These are phyloP conservation scores for Ceratothoa steindachneri DNA, from an alignment of 2,888 invertebrate genomes.

Conservation along the genomic window DNA sequence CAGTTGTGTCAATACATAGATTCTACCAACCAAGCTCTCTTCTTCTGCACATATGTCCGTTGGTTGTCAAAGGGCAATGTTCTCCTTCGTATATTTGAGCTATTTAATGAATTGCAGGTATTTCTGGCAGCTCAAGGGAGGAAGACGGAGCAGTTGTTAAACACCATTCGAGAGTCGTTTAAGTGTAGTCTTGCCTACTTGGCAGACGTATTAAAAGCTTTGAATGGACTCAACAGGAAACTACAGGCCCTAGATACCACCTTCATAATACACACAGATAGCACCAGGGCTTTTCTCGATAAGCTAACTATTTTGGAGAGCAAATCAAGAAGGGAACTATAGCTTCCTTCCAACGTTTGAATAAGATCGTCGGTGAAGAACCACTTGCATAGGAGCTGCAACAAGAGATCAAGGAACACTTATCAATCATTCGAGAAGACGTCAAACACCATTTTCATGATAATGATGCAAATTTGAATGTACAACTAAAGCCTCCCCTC, in stretches of 20 bases:
- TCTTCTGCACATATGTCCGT: too few relatives aligned
- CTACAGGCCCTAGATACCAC: constrained; percentile 21
- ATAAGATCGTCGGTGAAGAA: constrained; percentile 17
- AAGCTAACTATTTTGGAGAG: constrained; percentile 20
- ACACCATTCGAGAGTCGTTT: constrained; percentile 18
- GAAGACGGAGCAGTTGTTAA: constrained; percentile 17
- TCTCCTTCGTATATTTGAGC: too few relatives aligned
- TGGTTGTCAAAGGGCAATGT: too few relatives aligned
- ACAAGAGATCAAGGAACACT: too few relatives aligned
- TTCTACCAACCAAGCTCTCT: too few relatives aligned
- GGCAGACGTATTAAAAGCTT: constrained; percentile 17
- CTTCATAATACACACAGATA: constrained; percentile 23
- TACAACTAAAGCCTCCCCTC: too few relatives aligned
- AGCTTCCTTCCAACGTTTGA: too few relatives aligned
- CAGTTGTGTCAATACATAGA: too few relatives aligned
- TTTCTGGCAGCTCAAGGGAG: too few relatives aligned
- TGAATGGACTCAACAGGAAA: constrained; percentile 17
- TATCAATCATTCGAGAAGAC: background rate
- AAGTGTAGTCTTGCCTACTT: constrained; percentile 26
- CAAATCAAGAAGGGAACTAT: constrained; percentile 16
- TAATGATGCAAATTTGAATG: too few relatives aligned
- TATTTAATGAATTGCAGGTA: too few relatives aligned
- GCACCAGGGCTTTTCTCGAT: constrained; percentile 15
- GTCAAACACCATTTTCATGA: too few relatives aligned
- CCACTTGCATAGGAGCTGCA: constrained; percentile 13